phyloP scores from a whole-genome alignment of 2,113 vertebrate genomes.

The Paralichthys olivaceus region DNA sequence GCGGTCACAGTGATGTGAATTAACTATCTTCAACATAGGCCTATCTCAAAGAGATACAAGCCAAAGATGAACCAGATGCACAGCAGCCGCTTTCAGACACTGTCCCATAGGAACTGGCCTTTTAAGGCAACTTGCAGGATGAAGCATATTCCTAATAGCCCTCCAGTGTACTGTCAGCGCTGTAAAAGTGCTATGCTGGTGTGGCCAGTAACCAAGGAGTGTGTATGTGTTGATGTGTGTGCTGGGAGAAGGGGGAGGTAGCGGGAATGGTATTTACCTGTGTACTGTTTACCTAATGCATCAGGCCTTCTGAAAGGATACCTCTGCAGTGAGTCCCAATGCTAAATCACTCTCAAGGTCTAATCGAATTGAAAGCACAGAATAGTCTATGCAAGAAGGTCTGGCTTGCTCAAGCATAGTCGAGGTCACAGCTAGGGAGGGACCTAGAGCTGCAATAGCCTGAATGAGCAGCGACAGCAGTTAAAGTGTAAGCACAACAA shows the following conservation, averaged over 20 bases:
- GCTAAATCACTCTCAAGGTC: constrained; percentile 25
- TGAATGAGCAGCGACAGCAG: constrained; percentile 9
- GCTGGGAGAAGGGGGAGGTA: neutral
- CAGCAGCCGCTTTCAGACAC: constrained; percentile 13
- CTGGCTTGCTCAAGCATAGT: neutral
- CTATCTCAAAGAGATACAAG: neutral
- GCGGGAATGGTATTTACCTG: constrained; percentile 5
- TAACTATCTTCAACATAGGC: neutral
- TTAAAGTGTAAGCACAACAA: neutral
- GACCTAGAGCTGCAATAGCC: neutral
- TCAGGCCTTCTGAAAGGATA: neutral
- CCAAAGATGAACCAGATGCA: constrained; percentile 14
- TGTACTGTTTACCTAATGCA: constrained; percentile 27
- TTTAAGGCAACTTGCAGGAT: constrained; percentile 54
- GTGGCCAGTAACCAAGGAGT: constrained; percentile 4
- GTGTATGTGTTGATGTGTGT: constrained; percentile 7
- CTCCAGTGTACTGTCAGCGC: constrained; percentile 39
- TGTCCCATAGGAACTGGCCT: constrained; percentile 44
- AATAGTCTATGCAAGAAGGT: neutral
- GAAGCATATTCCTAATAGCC: constrained; percentile 37
- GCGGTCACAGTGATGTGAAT: neutral
- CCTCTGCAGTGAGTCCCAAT: neutral
- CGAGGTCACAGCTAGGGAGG: constrained; percentile 6
- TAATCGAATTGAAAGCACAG: neutral
- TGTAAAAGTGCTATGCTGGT: constrained; percentile 32